These are phyloP conservation scores for Nannoperca obscura DNA, from an alignment of 2,797 vertebrate species.

Conservation along the genomic window DNA sequence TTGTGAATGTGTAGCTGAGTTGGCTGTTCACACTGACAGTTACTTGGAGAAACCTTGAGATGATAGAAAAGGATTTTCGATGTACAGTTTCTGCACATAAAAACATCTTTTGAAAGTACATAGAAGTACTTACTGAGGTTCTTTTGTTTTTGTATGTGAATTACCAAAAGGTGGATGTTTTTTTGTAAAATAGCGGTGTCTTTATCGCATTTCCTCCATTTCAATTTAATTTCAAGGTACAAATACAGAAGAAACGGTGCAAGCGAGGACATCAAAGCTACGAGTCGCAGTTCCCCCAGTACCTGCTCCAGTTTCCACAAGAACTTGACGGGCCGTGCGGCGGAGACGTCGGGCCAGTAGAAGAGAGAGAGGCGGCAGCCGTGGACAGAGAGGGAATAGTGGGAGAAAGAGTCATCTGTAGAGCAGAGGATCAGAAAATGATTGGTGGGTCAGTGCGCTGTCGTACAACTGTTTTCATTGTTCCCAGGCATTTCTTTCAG, in stretches of 20 bases:
- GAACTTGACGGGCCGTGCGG: constrained; percentile 96
- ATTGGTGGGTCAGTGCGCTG: constrained; percentile 24
- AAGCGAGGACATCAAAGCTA: constrained; percentile 42
- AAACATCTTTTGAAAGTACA: background rate
- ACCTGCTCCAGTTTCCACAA: constrained; percentile 99
- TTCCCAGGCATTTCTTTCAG: constrained; percentile 4
- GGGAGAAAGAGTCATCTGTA: constrained; percentile 95
- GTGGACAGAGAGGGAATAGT: constrained; percentile 95
- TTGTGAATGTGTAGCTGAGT: constrained; percentile 10
- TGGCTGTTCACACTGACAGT: background rate
- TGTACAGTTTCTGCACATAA: background rate
- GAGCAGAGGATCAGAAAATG: constrained; percentile 34
- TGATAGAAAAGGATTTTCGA: background rate
- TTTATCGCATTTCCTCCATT: constrained; percentile 15
- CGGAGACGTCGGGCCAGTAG: constrained; percentile 95
- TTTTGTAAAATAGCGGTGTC: background rate
- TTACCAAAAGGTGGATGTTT: background rate
- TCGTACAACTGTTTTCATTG: constrained; percentile 20
- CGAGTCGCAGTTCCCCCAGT: constrained; percentile 58
- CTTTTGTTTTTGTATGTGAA: background rate
- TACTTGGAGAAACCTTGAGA: constrained; percentile 15
- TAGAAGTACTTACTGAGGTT: background rate
- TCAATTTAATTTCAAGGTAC: constrained; percentile 32
- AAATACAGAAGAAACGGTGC: constrained; percentile 33
- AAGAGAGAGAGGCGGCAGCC: constrained; percentile 97